Percentiles rank a stretch among this genome's conserved stretches.
These are phyloP conservation scores for Hippocampus mohnikei DNA, from an alignment of 2,113 vertebrate species.

Conservation along the genomic window DNA sequence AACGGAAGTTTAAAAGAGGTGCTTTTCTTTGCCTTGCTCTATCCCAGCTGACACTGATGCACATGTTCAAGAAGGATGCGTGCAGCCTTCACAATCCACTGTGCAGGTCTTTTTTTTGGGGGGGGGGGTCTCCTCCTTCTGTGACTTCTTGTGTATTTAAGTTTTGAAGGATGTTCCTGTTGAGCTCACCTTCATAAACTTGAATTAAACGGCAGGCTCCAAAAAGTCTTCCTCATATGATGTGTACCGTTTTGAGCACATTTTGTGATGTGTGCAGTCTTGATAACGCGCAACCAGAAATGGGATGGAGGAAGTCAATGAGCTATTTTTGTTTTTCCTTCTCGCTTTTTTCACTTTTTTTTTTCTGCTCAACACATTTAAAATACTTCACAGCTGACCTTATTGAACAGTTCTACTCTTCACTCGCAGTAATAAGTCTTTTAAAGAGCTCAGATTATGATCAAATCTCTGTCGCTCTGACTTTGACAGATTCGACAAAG, in stretches of 20 bases:
- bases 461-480: conserved; percentile 53
- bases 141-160: conserved; percentile 26
- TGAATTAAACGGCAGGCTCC: background rate
- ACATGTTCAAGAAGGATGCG: conserved; percentile 34
- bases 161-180: conserved; percentile 13
- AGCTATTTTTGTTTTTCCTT: conserved; percentile 56
- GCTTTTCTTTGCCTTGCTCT: conserved; percentile 14
- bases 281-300: conserved; percentile 56
- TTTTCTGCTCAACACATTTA: conserved; percentile 20
- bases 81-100: conserved; percentile 35
- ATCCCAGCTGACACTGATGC: conserved; percentile 27
- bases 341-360: background rate
- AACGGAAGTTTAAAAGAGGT: background rate
- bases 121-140: conserved; percentile 15
- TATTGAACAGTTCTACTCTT: conserved; percentile 40
- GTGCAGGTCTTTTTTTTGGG: conserved; percentile 18
- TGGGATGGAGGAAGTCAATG: conserved; percentile 61
- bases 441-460: conserved; percentile 56
- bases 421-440: conserved; percentile 39
- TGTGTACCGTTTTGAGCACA: conserved; percentile 15
- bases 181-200: conserved; percentile 12
- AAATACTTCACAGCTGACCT: conserved; percentile 53
- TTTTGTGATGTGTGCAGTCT: conserved; percentile 49
- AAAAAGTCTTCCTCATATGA: conserved; percentile 4
- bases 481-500: conserved; percentile 60